Evolutionary conservation across 2,113 vertebrate species (phyloP).

Genomic region (Mirza zaza): DNA sequence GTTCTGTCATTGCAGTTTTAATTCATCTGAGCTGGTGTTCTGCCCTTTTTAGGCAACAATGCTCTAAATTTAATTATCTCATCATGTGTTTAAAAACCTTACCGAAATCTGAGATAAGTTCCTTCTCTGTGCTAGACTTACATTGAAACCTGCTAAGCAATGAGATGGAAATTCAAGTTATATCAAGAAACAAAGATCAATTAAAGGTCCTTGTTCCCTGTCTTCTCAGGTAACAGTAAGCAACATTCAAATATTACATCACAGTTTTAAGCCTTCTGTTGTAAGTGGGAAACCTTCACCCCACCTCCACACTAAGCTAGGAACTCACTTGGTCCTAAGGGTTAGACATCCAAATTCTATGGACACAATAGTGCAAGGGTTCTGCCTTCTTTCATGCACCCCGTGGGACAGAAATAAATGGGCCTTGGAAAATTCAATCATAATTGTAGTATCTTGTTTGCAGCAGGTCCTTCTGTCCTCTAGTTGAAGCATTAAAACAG

Average conservation of each 20-base stretch:
- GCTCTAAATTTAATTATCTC: not conserved
- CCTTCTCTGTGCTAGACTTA: not conserved
- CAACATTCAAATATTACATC: not conserved
- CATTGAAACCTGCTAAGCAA: not conserved
- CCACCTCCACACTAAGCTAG: not conserved
- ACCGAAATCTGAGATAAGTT: not conserved
- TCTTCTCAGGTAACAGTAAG: not conserved
- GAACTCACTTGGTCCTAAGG: not conserved
- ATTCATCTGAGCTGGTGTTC: not conserved
- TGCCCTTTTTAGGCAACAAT: not conserved
- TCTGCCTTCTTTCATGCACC: not conserved
- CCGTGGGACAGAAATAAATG: not conserved
- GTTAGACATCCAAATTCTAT: not conserved
- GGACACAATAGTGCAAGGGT: not conserved
- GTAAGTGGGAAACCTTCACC: not conserved
- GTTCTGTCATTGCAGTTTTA: not conserved
- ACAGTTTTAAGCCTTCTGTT: not conserved
- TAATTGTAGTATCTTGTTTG: not conserved
- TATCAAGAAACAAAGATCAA: not conserved
- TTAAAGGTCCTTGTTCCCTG: not conserved
- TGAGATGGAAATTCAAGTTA: not conserved
- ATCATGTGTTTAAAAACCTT: not conserved
- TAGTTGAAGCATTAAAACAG: constrained; percentile 38
- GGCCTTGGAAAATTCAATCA: not conserved
- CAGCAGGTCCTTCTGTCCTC: not conserved